phyloP scores from a whole-genome alignment of 2,888 invertebrate species.

The Phymatocera aterrima region DNA sequence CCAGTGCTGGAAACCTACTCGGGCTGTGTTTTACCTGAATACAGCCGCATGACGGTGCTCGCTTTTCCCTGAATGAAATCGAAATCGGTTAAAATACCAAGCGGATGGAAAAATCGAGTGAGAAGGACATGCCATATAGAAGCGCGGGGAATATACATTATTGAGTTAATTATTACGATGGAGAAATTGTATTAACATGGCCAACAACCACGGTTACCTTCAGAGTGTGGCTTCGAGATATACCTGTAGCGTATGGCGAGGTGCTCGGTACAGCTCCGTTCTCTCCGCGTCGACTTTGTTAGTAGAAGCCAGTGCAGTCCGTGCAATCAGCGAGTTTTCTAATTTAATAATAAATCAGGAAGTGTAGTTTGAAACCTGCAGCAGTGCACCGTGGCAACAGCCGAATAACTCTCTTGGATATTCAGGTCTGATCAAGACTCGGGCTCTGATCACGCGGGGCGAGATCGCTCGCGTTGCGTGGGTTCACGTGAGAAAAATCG shows the following conservation, averaged over 20 bases:
- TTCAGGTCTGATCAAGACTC: constrained; percentile 10
- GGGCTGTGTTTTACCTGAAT: too few species aligned
- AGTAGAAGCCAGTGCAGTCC: constrained; percentile 10
- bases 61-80: too few species aligned
- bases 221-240: not conserved
- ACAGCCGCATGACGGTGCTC: too few species aligned
- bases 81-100: too few species aligned
- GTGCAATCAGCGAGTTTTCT: constrained; percentile 27
- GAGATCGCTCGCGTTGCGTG: constrained; percentile 2
- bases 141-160: constrained; percentile 49
- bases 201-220: not conserved
- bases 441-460: constrained; percentile 10
- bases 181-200: constrained; percentile 59
- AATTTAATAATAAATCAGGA: constrained; percentile 4
- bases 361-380: constrained; percentile 1
- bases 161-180: constrained; percentile 64
- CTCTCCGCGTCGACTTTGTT: not conserved
- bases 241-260: not conserved
- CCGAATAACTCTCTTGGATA: constrained; percentile 4
- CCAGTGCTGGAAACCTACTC: too few species aligned
- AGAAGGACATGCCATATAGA: not conserved
- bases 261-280: not conserved
- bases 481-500: not conserved
- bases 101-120: not conserved
- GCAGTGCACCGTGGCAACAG: not conserved